These are phyloP conservation scores for Andrena minutula DNA, from an alignment of 2,888 invertebrate genomes.

Conservation along the genomic window DNA sequence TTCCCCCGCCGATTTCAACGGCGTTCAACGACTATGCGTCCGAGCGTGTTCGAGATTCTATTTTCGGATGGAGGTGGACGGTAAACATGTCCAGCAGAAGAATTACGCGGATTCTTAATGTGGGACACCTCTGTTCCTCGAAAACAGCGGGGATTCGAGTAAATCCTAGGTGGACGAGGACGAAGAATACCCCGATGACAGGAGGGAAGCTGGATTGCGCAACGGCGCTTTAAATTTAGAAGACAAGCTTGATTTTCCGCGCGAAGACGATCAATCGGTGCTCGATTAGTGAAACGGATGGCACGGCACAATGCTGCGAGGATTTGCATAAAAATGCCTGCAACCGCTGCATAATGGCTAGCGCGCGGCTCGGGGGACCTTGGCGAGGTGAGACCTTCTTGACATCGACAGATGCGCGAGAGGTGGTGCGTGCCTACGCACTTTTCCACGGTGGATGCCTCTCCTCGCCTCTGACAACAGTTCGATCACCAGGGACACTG, in stretches of 20 bases:
- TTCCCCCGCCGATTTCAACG: background rate
- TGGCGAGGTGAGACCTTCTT: constrained; percentile 74
- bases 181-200: background rate
- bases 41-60: background rate
- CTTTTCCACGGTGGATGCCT: constrained; percentile 41
- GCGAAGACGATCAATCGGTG: constrained; percentile 34
- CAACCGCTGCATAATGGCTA: constrained; percentile 68
- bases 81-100: background rate
- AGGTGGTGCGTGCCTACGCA: constrained; percentile 58
- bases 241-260: constrained; percentile 7
- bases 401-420: constrained; percentile 66
- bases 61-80: background rate
- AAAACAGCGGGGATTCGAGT: background rate
- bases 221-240: constrained; percentile 45
- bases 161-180: background rate
- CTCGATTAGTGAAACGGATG: constrained; percentile 65
- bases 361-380: constrained; percentile 64
- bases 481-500: constrained; percentile 6
- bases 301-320: constrained; percentile 70
- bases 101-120: background rate
- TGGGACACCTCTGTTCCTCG: background rate
- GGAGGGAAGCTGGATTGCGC: constrained; percentile 9
- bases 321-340: constrained; percentile 81
- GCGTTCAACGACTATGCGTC: background rate
- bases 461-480: constrained; percentile 17